Conservation (phyloP, 2,113 vertebrate genomes). For the Prunella fulvescens region DNA sequence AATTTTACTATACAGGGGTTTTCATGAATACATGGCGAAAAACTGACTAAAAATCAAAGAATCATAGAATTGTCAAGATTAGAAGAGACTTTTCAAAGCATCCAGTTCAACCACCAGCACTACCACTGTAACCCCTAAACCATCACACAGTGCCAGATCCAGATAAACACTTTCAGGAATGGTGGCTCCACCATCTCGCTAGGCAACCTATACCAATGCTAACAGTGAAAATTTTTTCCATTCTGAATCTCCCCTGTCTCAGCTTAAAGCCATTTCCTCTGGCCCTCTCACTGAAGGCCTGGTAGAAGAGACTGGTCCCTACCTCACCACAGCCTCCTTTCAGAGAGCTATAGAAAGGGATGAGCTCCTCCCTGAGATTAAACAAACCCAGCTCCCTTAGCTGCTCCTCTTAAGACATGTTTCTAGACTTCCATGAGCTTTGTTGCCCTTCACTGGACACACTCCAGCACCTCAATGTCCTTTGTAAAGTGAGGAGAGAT, state of each 20-base stretch:
- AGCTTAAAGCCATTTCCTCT: neutral
- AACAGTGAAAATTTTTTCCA: neutral
- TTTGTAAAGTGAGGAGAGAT: neutral
- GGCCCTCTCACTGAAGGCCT: neutral
- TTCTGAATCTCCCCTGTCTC: neutral
- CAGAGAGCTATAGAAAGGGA: fast-evolving
- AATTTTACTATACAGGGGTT: neutral
- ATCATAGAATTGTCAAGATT: neutral
- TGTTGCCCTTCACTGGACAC: neutral
- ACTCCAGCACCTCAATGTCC: neutral
- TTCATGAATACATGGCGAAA: neutral
- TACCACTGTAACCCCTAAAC: neutral
- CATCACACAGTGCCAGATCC: neutral
- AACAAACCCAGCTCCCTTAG: neutral
- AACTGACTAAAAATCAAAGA: neutral
- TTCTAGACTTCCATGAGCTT: neutral
- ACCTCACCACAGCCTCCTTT: neutral
- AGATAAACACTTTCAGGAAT: neutral
- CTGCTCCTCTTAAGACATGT: neutral
- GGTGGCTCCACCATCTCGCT: neutral
- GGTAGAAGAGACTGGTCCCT: neutral
- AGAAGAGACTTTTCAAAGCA: neutral
- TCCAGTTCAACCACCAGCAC: neutral
- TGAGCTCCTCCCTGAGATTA: neutral
- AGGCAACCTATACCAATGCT: neutral